Evolutionary conservation across 1,140 invertebrate genomes (phyloP), one percentile per base, ranked within the genome.

Genomic region (Diuraphis noxia): DNA sequence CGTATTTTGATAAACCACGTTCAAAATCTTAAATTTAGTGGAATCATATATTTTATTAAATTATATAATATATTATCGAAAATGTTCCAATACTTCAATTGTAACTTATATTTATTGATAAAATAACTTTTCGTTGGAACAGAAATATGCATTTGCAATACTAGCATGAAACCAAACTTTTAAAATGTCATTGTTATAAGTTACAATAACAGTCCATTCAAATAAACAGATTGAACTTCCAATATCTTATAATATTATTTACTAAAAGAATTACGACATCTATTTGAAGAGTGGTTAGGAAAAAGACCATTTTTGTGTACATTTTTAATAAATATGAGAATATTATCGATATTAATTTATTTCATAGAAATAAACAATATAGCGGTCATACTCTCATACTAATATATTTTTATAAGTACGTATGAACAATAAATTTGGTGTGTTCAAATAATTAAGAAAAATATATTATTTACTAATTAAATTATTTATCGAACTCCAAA

Each of bases 21-120:
- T 82, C 3, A n/a, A 43, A 82, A 82, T 43, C 40, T 25, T 41
- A 82, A 25, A 49, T 21, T 23, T 21, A 49, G 6, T 49, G 13
- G 43, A 2, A 49, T 6, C 23, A 21, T 49, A n/a, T n/a, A 72
- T 72, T 13, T 72, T 17, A 72, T 72, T n/a, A n/a, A 72, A 72
- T n/a, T 63, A 72, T 17, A 72, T 72, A 72, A 23, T 72, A 49
- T 49, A 49, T 49, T 49, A 72, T 72, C 13, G 19, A n/a, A n/a
- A 17, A 63, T 63, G 30, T 63, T 63, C n/a, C 30, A 81, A 36
- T 25, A 40, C 36, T 82, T 82, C 9, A 41, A 38, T n/a, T 82
- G 40, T 82, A 41, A 41, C 40, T 17, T 82, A 82, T 81, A 81
- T 81, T 81, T 81, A 81, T 81, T 38, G 36, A 81, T 81, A 23